Evolutionary conservation across 2,113 vertebrate genomes (phyloP).

Genomic region (Cololabis saira): DNA sequence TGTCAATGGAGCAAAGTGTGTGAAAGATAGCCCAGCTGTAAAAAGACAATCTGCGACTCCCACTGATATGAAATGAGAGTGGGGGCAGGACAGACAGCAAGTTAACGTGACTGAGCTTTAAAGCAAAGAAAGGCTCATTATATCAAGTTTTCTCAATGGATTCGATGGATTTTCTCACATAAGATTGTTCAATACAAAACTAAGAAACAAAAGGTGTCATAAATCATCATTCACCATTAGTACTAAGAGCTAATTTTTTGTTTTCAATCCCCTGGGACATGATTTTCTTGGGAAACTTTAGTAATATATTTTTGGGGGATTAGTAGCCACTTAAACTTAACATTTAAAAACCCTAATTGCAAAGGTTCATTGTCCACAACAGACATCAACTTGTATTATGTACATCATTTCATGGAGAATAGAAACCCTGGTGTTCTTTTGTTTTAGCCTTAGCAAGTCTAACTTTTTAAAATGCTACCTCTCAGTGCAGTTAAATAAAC

Average conservation of each 20-base stretch:
- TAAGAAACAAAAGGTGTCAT: background rate
- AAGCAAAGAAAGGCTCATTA: background rate
- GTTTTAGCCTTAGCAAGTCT: too few relatives aligned
- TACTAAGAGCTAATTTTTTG: conserved; percentile 7
- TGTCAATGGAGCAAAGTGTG: conserved; percentile 58
- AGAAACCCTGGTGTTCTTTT: too few relatives aligned
- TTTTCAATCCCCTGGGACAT: too few relatives aligned
- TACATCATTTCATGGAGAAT: background rate
- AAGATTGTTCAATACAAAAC: background rate
- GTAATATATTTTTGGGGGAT: too few relatives aligned
- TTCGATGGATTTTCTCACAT: background rate
- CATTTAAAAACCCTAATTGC: too few relatives aligned
- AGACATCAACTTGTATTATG: background rate
- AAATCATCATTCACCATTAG: background rate
- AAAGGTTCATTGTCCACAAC: too few relatives aligned
- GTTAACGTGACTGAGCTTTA: background rate
- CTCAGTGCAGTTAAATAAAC: background rate
- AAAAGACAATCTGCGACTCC: conserved; percentile 39
- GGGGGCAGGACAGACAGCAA: background rate
- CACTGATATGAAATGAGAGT: conserved; percentile 24
- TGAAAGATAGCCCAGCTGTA: conserved; percentile 55
- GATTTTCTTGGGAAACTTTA: too few relatives aligned
- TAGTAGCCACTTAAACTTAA: too few relatives aligned
- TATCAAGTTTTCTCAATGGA: too few relatives aligned
- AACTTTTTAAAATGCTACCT: background rate